These are phyloP conservation scores for Hydrotaea cyrtoneurina DNA, from an alignment of 2,888 invertebrate genomes.

Conservation along the genomic window DNA sequence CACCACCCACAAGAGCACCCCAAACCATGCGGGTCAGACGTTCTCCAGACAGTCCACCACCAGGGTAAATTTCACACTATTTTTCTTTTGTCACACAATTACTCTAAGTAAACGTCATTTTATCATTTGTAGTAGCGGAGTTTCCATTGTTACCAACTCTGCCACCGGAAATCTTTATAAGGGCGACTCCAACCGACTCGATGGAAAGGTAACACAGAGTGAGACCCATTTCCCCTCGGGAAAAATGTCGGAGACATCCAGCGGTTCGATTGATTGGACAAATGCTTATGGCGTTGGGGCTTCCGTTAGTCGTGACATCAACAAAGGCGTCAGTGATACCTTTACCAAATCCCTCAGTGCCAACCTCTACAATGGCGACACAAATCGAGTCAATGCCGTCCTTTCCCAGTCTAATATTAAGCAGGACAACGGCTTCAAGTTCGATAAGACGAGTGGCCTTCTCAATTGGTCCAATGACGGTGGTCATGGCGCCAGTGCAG, in stretches of 20 bases:
- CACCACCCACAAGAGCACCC: conserved; percentile 51
- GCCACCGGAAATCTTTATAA: conserved; percentile 27
- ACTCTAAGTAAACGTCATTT: too few relatives aligned
- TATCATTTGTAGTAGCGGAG: background rate
- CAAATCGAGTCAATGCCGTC: conserved; percentile 36
- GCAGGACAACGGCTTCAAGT: conserved; percentile 30
- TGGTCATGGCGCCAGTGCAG: conserved; percentile 47
- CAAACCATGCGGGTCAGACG: conserved; percentile 62
- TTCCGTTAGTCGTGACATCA: conserved; percentile 34
- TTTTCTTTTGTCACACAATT: too few relatives aligned
- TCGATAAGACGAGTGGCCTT: conserved; percentile 34
- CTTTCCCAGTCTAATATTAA: conserved; percentile 30
- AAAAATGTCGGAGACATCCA: conserved; percentile 10
- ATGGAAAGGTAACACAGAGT: conserved; percentile 6
- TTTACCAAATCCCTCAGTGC: conserved; percentile 25
- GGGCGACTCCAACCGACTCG: background rate
- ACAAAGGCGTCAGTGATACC: conserved; percentile 48
- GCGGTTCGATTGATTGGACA: conserved; percentile 16
- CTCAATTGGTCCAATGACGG: conserved; percentile 33
- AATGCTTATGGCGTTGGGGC: conserved; percentile 30
- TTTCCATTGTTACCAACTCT: background rate
- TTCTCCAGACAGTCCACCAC: conserved; percentile 1
- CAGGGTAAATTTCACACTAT: background rate
- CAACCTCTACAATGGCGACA: conserved; percentile 20
- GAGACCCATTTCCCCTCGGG: conserved; percentile 26